Evolutionary conservation across 1,140 invertebrate species (phyloP), one percentile per base, ranked within the genome.

Genomic region (Drosophila gunungcola): DNA sequence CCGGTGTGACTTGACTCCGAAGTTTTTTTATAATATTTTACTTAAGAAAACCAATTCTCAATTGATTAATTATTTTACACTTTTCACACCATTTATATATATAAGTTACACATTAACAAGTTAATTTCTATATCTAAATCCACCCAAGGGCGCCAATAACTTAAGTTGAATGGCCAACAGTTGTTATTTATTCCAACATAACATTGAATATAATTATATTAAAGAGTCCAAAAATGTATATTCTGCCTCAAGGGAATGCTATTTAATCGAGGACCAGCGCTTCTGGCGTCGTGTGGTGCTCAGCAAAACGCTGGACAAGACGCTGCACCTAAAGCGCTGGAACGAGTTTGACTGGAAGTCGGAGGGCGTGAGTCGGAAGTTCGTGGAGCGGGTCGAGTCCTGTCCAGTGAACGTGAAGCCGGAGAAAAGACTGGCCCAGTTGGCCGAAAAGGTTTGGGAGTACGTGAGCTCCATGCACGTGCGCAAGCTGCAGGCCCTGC

Each of bases 281-380:
- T 86, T 53, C 13, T 86, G 83, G 83, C 62, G 61, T 2, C 75
- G 83, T 7, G 67, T 84, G 16, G 83, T 86, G 4, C 32, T 76
- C 2, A 42, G 55, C 27, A 84, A 86, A 6, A 60, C 42, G 6
- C 7, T 60, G 11, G 72, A 84, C 41, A 53, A 60, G 13, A 41
- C 62, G 21, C 34, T 79, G 39, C 73, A 63, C 42, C 32, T 53
- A 0, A 72, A 70, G 11, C 70, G 57, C n/a, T 45, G 46, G 38
- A 27, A 67, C 29, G 70, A 79, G 16, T 74, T 68, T 36, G 72
- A 84, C 16, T 88, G 83, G 83, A 75, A 73, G 42, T 54, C 70
- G 41, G 53, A 76, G 16, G 83, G 80, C 5, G 41, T 84, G 2
- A 81, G 78, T n/a, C 43, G 80, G 3, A 86, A 86, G 58, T 76